These are phyloP conservation scores for Anoplopoma fimbria DNA, from an alignment of 2,113 vertebrate genomes.

Conservation along the genomic window DNA sequence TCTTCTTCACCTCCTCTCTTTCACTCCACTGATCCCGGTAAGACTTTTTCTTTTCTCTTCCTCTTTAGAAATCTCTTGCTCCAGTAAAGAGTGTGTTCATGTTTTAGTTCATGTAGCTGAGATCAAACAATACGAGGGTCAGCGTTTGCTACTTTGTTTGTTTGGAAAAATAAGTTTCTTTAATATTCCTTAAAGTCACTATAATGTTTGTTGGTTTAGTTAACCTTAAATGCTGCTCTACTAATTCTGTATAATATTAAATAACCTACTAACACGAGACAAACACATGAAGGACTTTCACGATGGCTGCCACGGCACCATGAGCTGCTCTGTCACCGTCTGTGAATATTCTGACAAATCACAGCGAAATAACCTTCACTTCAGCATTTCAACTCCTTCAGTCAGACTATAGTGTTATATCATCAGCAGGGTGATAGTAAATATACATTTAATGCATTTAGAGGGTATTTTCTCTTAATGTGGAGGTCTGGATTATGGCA, in stretches of 20 bases:
- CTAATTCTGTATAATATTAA: not conserved
- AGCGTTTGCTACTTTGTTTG: not conserved
- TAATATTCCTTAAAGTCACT: too few relatives aligned
- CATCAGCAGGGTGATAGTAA: not conserved
- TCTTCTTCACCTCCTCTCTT: slow-evolving; percentile 55
- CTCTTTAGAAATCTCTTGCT: not conserved
- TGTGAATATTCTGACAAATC: not conserved
- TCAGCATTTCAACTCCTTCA: not conserved
- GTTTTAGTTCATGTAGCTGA: not conserved
- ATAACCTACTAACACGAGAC: not conserved
- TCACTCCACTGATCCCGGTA: slow-evolving; percentile 59
- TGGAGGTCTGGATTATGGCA: too few relatives aligned
- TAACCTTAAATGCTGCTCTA: not conserved
- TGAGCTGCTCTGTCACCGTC: not conserved
- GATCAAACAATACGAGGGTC: fast-evolving
- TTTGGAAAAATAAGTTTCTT: not conserved
- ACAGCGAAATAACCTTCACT: not conserved
- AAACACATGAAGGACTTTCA: not conserved
- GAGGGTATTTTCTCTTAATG: not conserved
- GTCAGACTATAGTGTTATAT: not conserved
- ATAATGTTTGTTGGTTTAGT: too few relatives aligned
- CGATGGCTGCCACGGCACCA: slow-evolving; percentile 1
- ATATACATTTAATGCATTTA: not conserved
- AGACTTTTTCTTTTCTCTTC: slow-evolving; percentile 25
- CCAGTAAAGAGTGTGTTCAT: not conserved